Base-by-base conservation (phyloP, 2,888 invertebrate species). In the Polydrusus tereticollis region DNA sequence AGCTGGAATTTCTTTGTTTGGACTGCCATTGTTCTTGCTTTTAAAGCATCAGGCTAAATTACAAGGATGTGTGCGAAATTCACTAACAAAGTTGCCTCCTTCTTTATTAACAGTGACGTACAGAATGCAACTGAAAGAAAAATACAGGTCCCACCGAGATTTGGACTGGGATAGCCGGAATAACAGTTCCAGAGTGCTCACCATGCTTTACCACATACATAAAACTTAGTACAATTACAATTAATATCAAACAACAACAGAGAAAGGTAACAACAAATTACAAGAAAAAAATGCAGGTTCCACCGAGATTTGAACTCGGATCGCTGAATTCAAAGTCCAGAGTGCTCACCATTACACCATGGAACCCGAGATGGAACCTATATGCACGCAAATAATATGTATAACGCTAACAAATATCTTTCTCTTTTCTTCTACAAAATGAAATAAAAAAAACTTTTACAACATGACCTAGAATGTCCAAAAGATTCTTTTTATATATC, bases 241-340 rank as follows among this genome's bases (percentile, higher is more conserved):
- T n/a, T 5, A 52, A 7, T n/a, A 26, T 20, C 21, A 52, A 6
- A 21, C 8, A 23, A 36, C 16, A 57, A 29, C n/a, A 57, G 33
- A 33, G 18, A 20, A 2, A 43, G n/a, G n/a, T 16, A 43, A 43
- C 8, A 43, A 18, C n/a, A 47, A 47, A 47, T n/a, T 5, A 47
- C 12, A 29, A 52, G 16, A 52, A 55, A 55, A 55, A 36, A 55
- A 7, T 10, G 7, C 10, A 84, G 91, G 90, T 90, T 87, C 90
- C 90, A 91, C 91, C 90, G 91, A 91, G 91, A 91, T 90, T 91
- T 90, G 91, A 91, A 91, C 91, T 91, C 91, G 90, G 91, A 91
- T 91, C 90, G 90, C 90, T 91, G 91, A 91, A 91, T 91, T 91
- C 91, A 91, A 88, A 91, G 91, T 91, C 91, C 91, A 91, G 90